Evolutionary conservation across 1,140 invertebrate species (phyloP), one percentile per base, ranked within the genome.

Genomic region (Diachasma alloeum): DNA sequence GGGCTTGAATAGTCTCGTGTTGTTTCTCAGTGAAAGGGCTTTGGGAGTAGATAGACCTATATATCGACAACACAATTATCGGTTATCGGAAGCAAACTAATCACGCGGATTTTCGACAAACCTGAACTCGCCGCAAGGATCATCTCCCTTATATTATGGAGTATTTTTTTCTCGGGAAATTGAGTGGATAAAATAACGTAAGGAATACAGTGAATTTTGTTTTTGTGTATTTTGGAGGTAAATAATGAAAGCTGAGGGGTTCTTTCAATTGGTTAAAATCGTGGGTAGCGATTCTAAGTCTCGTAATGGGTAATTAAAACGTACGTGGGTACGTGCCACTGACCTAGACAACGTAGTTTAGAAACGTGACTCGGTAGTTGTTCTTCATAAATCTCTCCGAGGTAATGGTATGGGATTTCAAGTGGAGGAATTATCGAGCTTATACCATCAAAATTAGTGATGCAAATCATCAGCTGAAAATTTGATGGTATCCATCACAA

Each of bases 271-370:
- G 15, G 15, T 73, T 67, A 15, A 8, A 63, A 63, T 63, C 22
- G 10, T 26, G 11, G 0, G 10, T 24, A 31, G 24, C 6, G 13
- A 19, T 4, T 26, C 24, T 63, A 63, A 26, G 26, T 22, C 1
- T 59, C 24, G 24, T 24, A 31, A 63, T 26, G 59, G 59, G 6
- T 15, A 31, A 37, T 44, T 69, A 13, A 24, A 75, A 75, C 8
- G 8, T 69, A 75, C 74, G 74, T 69, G 74, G 74, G 75, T 78
- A 80, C 77, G 78, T 78, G 76, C 80, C 75, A 78, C 76, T 79
- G 76, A 80, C 76, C 73, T 71, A 75, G 26, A 73, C 15, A 68
- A 78, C 19, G 59, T 72, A 67, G 67, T 31, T 39, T 70, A 75
- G 46, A 70, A 70, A 75, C 66, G 36, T 44, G n/a, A 70, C 5